phyloP scores from a whole-genome alignment of 2,888 invertebrate genomes.

The Empis livida region DNA sequence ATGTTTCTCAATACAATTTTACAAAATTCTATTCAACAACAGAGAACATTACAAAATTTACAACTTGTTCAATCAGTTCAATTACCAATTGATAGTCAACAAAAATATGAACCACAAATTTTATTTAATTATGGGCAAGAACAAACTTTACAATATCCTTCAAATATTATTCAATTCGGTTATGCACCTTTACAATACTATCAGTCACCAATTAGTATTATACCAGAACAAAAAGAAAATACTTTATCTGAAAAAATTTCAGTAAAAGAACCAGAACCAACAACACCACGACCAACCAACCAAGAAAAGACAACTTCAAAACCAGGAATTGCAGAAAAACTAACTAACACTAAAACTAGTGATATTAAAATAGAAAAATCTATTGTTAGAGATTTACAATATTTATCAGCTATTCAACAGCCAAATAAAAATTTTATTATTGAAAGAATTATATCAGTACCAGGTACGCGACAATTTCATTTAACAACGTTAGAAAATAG shows the following conservation, averaged over 20 bases:
- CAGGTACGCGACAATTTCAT: conserved; percentile 23
- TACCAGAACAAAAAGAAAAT: background rate
- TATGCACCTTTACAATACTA: background rate
- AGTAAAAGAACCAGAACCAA: conserved; percentile 18
- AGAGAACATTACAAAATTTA: too few relatives aligned
- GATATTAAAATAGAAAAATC: background rate
- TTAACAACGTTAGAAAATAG: conserved; percentile 9
- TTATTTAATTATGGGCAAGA: background rate
- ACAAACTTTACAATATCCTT: background rate
- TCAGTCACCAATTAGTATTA: background rate
- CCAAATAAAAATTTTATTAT: conserved; percentile 29
- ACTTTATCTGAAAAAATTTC: conserved; percentile 12
- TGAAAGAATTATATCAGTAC: conserved; percentile 26
- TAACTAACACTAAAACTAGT: background rate
- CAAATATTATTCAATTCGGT: background rate
- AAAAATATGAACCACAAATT: background rate
- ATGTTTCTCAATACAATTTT: too few relatives aligned
- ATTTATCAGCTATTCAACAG: conserved; percentile 24
- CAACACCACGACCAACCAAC: conserved; percentile 13
- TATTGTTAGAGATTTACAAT: conserved; percentile 12
- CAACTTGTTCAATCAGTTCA: too few relatives aligned
- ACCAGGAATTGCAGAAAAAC: conserved; percentile 1
- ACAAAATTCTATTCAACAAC: too few relatives aligned
- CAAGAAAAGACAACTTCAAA: too few relatives aligned
- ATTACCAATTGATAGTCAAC: background rate